These are phyloP conservation scores for Aphelinus certus DNA, from an alignment of 1,140 invertebrate species.

Conservation along the genomic window DNA sequence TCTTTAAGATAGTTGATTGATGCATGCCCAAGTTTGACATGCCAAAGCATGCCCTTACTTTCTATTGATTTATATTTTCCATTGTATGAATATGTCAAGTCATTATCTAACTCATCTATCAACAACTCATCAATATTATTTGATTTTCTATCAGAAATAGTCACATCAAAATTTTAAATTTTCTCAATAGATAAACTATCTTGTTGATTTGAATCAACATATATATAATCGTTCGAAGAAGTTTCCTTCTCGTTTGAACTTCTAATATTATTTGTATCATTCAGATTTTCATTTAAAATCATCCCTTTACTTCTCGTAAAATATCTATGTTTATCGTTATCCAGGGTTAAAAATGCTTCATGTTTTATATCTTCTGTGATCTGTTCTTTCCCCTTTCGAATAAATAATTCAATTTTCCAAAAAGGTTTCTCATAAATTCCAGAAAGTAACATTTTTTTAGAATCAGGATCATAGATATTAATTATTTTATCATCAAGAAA, in stretches of 20 bases:
- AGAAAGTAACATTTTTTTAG: conserved; percentile 25
- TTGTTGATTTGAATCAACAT: no score
- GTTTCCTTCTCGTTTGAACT: conserved; percentile 22
- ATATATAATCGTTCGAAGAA: conserved; percentile 28
- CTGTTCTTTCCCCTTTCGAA: no score
- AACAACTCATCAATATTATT: no score
- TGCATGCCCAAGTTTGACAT: conserved; percentile 42
- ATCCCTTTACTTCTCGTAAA: no score
- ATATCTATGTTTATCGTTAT: no score
- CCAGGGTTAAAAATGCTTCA: no score
- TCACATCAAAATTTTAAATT: no score
- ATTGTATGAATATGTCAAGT: no score
- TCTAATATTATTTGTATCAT: conserved; percentile 8
- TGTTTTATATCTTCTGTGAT: no score
- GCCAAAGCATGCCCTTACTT: conserved; percentile 45
- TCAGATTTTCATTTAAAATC: conserved; percentile 8
- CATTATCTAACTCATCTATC: no score
- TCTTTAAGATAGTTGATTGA: conserved; percentile 39
- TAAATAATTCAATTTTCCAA: conserved; percentile 38
- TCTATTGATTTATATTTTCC: conserved; percentile 35
- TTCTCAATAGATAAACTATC: conserved; percentile 22
- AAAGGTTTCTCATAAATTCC: conserved; percentile 37
- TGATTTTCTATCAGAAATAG: no score
- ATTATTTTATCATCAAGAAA: conserved; percentile 33
- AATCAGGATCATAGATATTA: conserved; percentile 34